Evolutionary conservation across 2,113 vertebrate species (phyloP).

Genomic region (Myotis lucifugus): DNA sequence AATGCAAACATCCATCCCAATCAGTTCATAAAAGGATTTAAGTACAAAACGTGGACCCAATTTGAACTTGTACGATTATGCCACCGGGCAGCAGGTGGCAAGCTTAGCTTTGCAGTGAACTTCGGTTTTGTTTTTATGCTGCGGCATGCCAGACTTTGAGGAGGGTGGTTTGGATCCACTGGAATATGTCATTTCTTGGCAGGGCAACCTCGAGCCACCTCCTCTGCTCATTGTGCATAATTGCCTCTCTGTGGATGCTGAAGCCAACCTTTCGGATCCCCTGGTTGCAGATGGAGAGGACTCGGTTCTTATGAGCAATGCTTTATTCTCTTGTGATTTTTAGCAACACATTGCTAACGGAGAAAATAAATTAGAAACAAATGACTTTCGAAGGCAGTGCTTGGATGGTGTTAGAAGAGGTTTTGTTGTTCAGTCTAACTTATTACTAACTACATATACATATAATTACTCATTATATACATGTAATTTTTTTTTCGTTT

Average conservation of each 20-base stretch:
- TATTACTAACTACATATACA: not conserved
- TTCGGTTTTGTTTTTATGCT: conserved; percentile 74
- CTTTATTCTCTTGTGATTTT: conserved; percentile 74
- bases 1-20: not conserved
- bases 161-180: conserved; percentile 79
- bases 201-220: conserved; percentile 46
- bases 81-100: conserved; percentile 88
- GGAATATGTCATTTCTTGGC: conserved; percentile 83
- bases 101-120: conserved; percentile 86
- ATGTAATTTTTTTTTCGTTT: not conserved
- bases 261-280: not conserved
- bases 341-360: conserved; percentile 62
- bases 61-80: conserved; percentile 78
- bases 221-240: conserved; percentile 70
- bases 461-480: too few relatives aligned
- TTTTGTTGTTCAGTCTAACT: conserved; percentile 24
- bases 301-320: conserved; percentile 66
- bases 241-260: conserved; percentile 67
- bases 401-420: conserved; percentile 12
- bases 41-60: not conserved
- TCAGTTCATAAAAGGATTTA: not conserved
- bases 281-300: conserved; percentile 48
- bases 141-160: conserved; percentile 74
- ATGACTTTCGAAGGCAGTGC: conserved; percentile 54
- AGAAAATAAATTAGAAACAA: conserved; percentile 76